Evolutionary conservation across 2,113 vertebrate genomes (phyloP).

Genomic region (Thamnaconus septentrionalis): DNA sequence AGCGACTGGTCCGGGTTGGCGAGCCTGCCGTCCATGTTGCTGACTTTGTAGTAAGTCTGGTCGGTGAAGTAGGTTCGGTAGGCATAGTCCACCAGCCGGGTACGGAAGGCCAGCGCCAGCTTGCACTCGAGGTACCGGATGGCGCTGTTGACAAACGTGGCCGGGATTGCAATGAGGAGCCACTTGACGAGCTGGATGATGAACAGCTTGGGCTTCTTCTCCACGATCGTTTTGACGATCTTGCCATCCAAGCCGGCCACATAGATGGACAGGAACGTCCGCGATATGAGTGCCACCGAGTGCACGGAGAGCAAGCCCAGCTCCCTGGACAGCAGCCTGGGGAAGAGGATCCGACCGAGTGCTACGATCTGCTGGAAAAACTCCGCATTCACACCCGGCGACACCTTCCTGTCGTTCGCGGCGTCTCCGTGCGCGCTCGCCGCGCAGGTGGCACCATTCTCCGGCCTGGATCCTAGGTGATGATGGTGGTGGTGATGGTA

Average conservation of each 20-base stretch:
- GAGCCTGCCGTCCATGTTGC: conserved; percentile 94
- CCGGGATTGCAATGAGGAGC: conserved; percentile 95
- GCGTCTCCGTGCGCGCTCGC: conserved; percentile 4
- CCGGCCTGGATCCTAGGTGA: conserved; percentile 16
- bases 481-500: not conserved
- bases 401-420: conserved; percentile 41
- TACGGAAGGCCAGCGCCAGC: conserved; percentile 93
- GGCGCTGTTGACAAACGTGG: conserved; percentile 97
- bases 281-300: conserved; percentile 90
- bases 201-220: conserved; percentile 88
- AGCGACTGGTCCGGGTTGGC: conserved; percentile 97
- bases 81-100: conserved; percentile 89
- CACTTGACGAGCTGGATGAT: conserved; percentile 87
- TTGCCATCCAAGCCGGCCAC: conserved; percentile 94
- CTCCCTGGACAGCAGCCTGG: conserved; percentile 84
- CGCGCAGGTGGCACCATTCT: conserved; percentile 63
- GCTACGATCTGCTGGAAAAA: conserved; percentile 89
- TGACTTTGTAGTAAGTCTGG: conserved; percentile 94
- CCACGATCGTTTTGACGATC: conserved; percentile 97
- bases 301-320: conserved; percentile 89
- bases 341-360: conserved; percentile 90
- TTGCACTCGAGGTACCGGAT: conserved; percentile 96
- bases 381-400: conserved; percentile 84
- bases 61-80: conserved; percentile 92
- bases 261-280: conserved; percentile 97